Evolutionary conservation across 2,113 vertebrate species (phyloP).

Genomic region (Melanerpes aurifrons): DNA sequence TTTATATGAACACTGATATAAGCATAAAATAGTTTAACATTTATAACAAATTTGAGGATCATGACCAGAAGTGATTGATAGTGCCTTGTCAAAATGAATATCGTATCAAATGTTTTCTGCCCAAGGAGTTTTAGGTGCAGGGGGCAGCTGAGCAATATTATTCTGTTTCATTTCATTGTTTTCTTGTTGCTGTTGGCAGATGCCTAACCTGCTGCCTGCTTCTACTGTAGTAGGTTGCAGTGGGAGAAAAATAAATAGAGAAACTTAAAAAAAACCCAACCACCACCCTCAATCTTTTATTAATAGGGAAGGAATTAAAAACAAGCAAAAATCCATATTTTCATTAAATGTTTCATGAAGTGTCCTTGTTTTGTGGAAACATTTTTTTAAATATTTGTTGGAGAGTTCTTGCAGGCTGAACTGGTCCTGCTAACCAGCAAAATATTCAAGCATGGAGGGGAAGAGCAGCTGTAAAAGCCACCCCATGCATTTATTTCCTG

Average conservation of each 20-base stretch:
- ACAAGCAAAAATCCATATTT: slow-evolving; percentile 64
- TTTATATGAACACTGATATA: not conserved
- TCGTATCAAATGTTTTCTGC: not conserved
- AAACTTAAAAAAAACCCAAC: slow-evolving; percentile 12
- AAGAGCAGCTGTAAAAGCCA: not conserved
- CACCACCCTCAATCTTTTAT: slow-evolving; percentile 23
- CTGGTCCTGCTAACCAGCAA: not conserved
- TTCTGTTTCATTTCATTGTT: slow-evolving; percentile 53
- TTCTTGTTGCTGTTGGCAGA: slow-evolving; percentile 49
- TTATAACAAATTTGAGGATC: not conserved
- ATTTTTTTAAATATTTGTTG: slow-evolving; percentile 38
- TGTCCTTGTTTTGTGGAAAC: slow-evolving; percentile 50
- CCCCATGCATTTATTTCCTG: not conserved
- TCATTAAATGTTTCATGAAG: slow-evolving; percentile 64
- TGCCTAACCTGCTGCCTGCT: slow-evolving; percentile 13
- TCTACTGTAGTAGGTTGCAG: slow-evolving; percentile 22
- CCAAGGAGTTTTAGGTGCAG: not conserved
- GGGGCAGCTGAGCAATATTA: not conserved
- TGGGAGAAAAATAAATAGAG: slow-evolving; percentile 55
- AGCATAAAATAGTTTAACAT: not conserved
- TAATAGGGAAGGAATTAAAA: slow-evolving; percentile 63
- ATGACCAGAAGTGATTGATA: not conserved
- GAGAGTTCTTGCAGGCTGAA: slow-evolving; percentile 16
- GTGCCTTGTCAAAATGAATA: slow-evolving; percentile 25
- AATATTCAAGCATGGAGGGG: not conserved